A percentile compares a stretch with the other conserved stretches of the same genome.
These are phyloP conservation scores for Neodiprion virginianus DNA, from an alignment of 1,140 invertebrate species.

Conservation along the genomic window DNA sequence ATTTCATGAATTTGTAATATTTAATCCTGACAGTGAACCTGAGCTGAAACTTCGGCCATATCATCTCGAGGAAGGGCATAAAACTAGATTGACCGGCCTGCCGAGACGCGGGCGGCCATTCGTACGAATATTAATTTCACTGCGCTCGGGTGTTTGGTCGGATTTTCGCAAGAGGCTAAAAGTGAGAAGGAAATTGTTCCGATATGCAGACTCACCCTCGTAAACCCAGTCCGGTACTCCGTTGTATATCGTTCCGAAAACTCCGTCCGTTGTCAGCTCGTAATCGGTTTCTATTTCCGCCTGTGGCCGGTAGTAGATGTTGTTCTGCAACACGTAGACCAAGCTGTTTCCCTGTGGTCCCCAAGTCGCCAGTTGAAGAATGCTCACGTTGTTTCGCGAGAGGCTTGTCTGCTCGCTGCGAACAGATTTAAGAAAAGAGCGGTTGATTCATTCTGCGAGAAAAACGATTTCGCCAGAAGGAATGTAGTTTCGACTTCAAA, in stretches of 20 bases:
- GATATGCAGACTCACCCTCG: slow-evolving; percentile 67
- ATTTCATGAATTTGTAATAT: slow-evolving; percentile 62
- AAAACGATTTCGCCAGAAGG: background rate
- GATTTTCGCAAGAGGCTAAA: too few relatives aligned
- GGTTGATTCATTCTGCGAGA: too few relatives aligned
- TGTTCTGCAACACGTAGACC: slow-evolving; percentile 81
- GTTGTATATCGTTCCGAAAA: slow-evolving; percentile 70
- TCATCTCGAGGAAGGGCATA: too few relatives aligned
- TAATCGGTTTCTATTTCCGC: slow-evolving; percentile 57
- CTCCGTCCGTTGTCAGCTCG: slow-evolving; percentile 63
- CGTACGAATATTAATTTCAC: too few relatives aligned
- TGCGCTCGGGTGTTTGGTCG: too few relatives aligned
- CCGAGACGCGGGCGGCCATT: too few relatives aligned
- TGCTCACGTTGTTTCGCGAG: slow-evolving; percentile 59
- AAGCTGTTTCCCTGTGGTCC: slow-evolving; percentile 73
- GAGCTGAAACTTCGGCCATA: too few relatives aligned
- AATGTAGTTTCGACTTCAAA: background rate
- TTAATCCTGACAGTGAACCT: slow-evolving; percentile 57
- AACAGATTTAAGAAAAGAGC: slow-evolving; percentile 20
- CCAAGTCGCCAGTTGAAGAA: slow-evolving; percentile 75
- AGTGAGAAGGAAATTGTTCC: background rate
- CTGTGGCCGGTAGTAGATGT: slow-evolving; percentile 75
- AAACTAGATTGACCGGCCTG: too few relatives aligned
- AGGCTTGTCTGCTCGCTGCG: slow-evolving; percentile 47
- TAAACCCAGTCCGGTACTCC: slow-evolving; percentile 85